Evolutionary conservation across 2,797 vertebrate genomes (phyloP).

Genomic region (Peromyscus aztecus): DNA sequence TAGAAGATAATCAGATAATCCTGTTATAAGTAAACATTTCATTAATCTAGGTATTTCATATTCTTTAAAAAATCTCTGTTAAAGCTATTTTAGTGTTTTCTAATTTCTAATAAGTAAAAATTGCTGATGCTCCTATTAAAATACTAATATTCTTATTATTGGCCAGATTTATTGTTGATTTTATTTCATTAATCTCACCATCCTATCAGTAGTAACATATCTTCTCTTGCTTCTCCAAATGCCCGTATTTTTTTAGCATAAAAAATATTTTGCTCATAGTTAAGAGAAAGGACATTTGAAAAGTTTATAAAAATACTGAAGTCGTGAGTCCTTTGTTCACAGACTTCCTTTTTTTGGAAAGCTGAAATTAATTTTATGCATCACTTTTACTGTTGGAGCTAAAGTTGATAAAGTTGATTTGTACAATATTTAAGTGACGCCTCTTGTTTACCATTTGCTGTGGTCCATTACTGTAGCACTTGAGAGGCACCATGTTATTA

Average conservation of each 20-base stretch:
- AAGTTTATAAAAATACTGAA: slow-evolving; percentile 78
- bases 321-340: slow-evolving; percentile 72
- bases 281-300: slow-evolving; percentile 79
- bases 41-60: neutral
- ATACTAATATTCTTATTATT: neutral
- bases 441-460: slow-evolving; percentile 84
- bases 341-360: slow-evolving; percentile 78
- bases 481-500: slow-evolving; percentile 88
- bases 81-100: neutral
- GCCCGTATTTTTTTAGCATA: slow-evolving; percentile 44
- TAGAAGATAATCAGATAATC: slow-evolving; percentile 62
- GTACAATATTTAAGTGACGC: slow-evolving; percentile 82
- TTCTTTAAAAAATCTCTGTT: neutral
- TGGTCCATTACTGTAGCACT: slow-evolving; percentile 86
- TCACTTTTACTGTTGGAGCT: slow-evolving; percentile 82
- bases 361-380: slow-evolving; percentile 86
- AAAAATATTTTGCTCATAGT: slow-evolving; percentile 75
- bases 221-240: neutral
- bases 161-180: neutral
- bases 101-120: neutral
- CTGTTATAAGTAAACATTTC: neutral
- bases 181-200: neutral
- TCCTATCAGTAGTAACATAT: neutral
- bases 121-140: neutral
- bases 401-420: slow-evolving; percentile 84